Evolutionary conservation across 2,888 invertebrate species (phyloP).

Genomic region (Plusia festucae): DNA sequence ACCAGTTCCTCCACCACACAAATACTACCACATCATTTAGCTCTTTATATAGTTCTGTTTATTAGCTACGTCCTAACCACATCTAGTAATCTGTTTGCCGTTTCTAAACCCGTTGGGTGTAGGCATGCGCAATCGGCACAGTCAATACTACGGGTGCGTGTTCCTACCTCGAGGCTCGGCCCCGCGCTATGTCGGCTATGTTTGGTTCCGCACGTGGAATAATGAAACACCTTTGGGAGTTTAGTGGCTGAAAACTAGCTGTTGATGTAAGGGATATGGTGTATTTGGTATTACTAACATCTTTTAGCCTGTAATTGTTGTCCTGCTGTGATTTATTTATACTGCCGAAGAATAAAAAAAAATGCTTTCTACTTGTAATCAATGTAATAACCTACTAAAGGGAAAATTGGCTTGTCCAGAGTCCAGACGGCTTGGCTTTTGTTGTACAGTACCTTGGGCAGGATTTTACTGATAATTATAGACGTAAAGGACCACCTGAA

Average conservation of each 20-base stretch:
- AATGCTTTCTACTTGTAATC: no score
- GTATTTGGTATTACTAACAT: background rate
- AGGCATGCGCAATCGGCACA: conserved; percentile 81
- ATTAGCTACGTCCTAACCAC: background rate
- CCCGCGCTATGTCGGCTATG: conserved; percentile 37
- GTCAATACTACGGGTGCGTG: conserved; percentile 79
- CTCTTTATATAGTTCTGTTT: background rate
- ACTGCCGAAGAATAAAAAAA: no score
- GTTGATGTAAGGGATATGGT: background rate
- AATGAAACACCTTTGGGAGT: conserved; percentile 18
- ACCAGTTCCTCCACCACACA: no score
- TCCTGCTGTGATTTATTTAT: no score
- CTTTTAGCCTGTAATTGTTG: no score
- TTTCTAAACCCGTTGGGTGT: conserved; percentile 52
- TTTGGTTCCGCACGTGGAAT: conserved; percentile 36
- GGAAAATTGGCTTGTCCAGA: no score
- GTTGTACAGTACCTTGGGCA: no score
- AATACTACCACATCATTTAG: no score
- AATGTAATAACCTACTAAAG: no score
- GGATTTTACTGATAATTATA: no score
- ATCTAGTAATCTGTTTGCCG: conserved; percentile 55
- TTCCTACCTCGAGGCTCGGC: conserved; percentile 18
- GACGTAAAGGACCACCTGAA: no score
- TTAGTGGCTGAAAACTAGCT: background rate
- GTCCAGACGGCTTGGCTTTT: no score